Evolutionary conservation across 1,140 invertebrate genomes (phyloP), one percentile per base, ranked within the genome.

Genomic region (Hyles vespertilio): DNA sequence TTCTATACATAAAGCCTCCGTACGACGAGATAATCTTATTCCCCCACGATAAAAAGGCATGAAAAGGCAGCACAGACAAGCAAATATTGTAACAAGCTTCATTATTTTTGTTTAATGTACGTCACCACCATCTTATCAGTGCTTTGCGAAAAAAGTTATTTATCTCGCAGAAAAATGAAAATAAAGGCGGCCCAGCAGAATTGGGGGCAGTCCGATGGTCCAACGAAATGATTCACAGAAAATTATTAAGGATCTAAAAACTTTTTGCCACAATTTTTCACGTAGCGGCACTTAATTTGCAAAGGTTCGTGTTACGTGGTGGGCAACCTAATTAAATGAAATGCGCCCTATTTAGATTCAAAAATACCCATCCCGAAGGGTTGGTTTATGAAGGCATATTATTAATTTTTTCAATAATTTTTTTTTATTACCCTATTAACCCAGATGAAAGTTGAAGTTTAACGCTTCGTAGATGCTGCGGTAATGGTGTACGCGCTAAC

Each of bases 391-490:
- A 60, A 58, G 56, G 34, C n/a, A 60, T 65, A 62, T 49, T 12
- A 61, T 61, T 67, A 49, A 51, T 61, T 67, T 72, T 66, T 65
- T 68, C 51, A 61, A 61, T 67, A 59, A 67, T 77, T 77, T 72
- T 63, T 65, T 74, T 87, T 87, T 79, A 87, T 82, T 78, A 70
- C 68, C 65, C 71, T 72, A 79, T 81, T 77, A 82, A 77, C 65
- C 59, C 59, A 57, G 65, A 51, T 50, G 22, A 75, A 58, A 70
- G 68, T 63, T 64, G 67, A 74, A 72, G 63, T 67, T 81, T 72
- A 77, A 77, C 72, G 70, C 67, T 71, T 57, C 48, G 63, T 68
- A 61, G 72, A 75, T 77, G 67, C 72, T 59, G 63, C 63, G 64
- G 77, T 70, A 77, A 75, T 71, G 71, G 69, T 77, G 63, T 73